Conservation (phyloP, 64 coral and sea anemone species). For the Catalaphyllia jardinei region DNA sequence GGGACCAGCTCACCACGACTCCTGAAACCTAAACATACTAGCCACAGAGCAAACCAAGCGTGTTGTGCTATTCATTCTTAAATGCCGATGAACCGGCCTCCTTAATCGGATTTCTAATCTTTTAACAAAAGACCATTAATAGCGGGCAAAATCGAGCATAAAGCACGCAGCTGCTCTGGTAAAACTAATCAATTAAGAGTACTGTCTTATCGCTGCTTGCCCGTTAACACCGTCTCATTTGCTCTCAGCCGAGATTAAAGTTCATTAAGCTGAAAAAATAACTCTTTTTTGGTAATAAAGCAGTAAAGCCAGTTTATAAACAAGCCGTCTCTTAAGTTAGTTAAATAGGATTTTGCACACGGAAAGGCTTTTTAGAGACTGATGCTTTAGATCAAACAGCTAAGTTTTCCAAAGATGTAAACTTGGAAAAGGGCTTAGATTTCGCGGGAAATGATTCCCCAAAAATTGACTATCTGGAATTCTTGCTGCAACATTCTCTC, state of each 20-base stretch:
- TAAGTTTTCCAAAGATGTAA: no score
- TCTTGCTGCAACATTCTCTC: no score
- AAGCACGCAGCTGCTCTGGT: background rate
- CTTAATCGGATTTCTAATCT: slow-evolving; percentile 38
- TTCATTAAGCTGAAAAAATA: background rate
- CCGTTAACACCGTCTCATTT: background rate
- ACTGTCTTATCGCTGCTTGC: background rate
- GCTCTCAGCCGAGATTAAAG: background rate
- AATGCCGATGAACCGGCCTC: background rate
- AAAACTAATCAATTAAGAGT: background rate
- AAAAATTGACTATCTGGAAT: no score
- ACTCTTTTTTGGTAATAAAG: background rate
- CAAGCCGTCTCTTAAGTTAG: background rate
- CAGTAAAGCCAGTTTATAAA: background rate
- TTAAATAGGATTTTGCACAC: no score
- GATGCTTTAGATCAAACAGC: no score
- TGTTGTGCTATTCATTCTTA: background rate
- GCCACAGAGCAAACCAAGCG: background rate
- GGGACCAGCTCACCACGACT: background rate
- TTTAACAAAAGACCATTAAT: slow-evolving; percentile 26
- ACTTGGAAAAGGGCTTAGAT: no score
- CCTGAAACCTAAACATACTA: background rate
- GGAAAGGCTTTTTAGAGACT: no score
- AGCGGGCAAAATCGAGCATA: background rate
- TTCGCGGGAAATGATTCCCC: no score